Evolutionary conservation across 1,140 invertebrate genomes (phyloP).

Genomic region (Zaprionus tsacasi): DNA sequence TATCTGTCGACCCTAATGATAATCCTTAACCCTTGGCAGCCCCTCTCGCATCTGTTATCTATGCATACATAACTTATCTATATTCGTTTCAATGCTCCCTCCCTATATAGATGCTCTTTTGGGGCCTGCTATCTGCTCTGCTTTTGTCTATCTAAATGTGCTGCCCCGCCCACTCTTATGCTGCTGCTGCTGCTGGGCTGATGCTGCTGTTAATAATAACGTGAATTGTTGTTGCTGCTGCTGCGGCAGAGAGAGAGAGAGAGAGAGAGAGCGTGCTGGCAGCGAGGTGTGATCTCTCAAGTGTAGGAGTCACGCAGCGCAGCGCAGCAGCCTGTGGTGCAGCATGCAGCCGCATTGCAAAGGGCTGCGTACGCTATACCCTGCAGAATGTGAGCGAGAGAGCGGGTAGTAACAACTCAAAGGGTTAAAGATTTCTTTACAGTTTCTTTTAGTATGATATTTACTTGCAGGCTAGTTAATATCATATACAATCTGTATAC

Average conservation of each 20-base stretch:
- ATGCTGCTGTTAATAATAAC: slow-evolving; percentile 44
- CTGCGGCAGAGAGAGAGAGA: slow-evolving; percentile 1
- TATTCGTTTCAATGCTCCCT: slow-evolving; percentile 12
- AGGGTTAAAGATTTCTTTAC: background rate
- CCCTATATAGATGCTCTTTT: slow-evolving; percentile 16
- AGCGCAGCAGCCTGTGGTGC: slow-evolving; percentile 56
- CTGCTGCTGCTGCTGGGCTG: slow-evolving; percentile 2
- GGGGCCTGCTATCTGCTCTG: slow-evolving; percentile 39
- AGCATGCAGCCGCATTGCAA: slow-evolving; percentile 34
- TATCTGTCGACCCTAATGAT: slow-evolving; percentile 12
- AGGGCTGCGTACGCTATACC: slow-evolving; percentile 16
- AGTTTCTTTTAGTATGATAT: no score
- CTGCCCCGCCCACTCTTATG: slow-evolving; percentile 29
- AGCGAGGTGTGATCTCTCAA: slow-evolving; percentile 76
- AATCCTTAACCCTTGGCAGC: slow-evolving; percentile 14
- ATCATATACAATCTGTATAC: no score
- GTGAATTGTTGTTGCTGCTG: slow-evolving; percentile 31
- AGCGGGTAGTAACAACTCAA: background rate
- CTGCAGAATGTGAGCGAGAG: background rate
- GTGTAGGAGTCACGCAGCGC: slow-evolving; percentile 74
- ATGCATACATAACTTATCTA: slow-evolving; percentile 54
- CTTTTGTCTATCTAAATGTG: slow-evolving; percentile 62
- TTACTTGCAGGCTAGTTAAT: no score
- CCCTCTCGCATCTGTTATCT: background rate
- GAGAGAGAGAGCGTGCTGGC: slow-evolving; percentile 18